A percentile compares a stretch with the other conserved stretches of the same genome.
These are phyloP conservation scores for Drosophila vallismaia DNA, from an alignment of 2,888 invertebrate genomes.

Conservation along the genomic window DNA sequence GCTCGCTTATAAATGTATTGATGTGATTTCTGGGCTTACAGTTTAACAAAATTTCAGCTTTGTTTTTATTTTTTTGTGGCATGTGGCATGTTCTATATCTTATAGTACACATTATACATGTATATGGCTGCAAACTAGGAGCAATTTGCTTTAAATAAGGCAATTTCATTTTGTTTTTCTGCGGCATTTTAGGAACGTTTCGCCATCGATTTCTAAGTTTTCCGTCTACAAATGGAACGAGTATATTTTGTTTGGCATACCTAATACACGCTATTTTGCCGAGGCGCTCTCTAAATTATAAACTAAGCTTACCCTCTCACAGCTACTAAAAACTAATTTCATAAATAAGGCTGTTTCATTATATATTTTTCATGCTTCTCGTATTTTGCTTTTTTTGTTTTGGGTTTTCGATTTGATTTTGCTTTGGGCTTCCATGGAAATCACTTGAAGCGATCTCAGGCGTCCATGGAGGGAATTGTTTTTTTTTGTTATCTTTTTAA, in stretches of 20 bases:
- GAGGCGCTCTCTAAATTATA: conserved; percentile 70
- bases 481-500: conserved; percentile 15
- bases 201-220: conserved; percentile 59
- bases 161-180: conserved; percentile 48
- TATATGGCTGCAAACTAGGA: conserved; percentile 74
- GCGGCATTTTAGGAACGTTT: conserved; percentile 68
- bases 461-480: conserved; percentile 66
- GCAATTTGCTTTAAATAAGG: conserved; percentile 72
- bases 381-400: conserved; percentile 22
- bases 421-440: conserved; percentile 43
- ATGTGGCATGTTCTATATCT: conserved; percentile 31
- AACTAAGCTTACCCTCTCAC: conserved; percentile 63
- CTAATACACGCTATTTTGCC: conserved; percentile 51
- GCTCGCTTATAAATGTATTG: conserved; percentile 36
- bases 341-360: conserved; percentile 70
- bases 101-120: conserved; percentile 25
- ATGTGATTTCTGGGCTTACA: conserved; percentile 26
- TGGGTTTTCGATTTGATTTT: conserved; percentile 14
- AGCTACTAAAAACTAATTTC: conserved; percentile 72
- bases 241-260: conserved; percentile 45
- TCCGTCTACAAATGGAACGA: conserved; percentile 47
- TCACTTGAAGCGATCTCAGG: conserved; percentile 37
- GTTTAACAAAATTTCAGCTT: conserved; percentile 39
- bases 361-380: conserved; percentile 22
- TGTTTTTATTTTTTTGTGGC: background rate